Evolutionary conservation across 2,113 vertebrate genomes (phyloP), one percentile per base, ranked within the genome.

Genomic region (Potamarius usumacintae): DNA sequence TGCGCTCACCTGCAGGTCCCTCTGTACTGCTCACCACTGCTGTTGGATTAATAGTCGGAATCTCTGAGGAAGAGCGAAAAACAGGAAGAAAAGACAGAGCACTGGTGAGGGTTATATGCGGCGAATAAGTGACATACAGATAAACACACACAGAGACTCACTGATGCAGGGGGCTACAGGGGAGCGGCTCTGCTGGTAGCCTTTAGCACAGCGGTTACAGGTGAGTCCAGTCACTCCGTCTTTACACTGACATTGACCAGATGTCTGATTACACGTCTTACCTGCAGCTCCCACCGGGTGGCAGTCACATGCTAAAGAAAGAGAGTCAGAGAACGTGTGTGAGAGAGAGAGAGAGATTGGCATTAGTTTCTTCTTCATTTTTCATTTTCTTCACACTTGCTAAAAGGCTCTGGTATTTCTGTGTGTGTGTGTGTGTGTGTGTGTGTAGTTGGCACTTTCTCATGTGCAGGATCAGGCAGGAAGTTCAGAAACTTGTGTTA

Each of bases 111-210:
- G 3, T 53, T 27, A 0, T 7, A 53, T 78, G 1, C 53, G 50
- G 27, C 1, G 2, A 27, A 60, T 2, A 62, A 52, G 20, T 25
- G 4, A 76, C 3, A 34, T 11, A 69, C 18, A 30, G 4, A 30
- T 52, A n/a, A 0, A 7, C 10, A 4, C 7, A 62, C 42, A 42
- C 42, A 42, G 42, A 42, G 42, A 42, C 98, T 60, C 97, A 99
- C 98, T 99, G 95, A 99, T 99, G 95, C 98, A 99, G 91, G 98
- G 98, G 6, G 98, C 98, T 80, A 99, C 98, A 92, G 98, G 98
- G 0, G 98, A 99, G 89, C 98, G 97, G 93, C 98, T 99, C 93
- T 99, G 98, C 96, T 99, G 98, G 96, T 99, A 99, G 91, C 98
- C 98, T 90, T 99, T 99, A 92, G 98, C 98, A 0, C 98, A 99